Evolutionary conservation across 92 coral and sea anemone species (phyloP).

Genomic region (Micromussa lordhowensis): DNA sequence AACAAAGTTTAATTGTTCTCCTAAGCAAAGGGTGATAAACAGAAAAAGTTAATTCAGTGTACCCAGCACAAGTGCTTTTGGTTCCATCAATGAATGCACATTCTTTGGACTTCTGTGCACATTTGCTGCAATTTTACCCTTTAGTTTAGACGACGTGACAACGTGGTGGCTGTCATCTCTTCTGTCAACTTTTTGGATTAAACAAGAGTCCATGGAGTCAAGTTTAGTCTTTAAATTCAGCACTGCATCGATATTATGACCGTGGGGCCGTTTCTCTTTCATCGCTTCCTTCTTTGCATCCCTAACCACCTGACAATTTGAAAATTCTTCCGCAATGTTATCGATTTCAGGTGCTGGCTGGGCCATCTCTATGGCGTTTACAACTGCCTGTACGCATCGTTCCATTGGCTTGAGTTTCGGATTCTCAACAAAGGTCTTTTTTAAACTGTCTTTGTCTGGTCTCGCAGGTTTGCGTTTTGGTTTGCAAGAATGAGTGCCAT

Average conservation of each 20-base stretch:
- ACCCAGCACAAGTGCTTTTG: no score
- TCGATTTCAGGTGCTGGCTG: constrained; percentile 13
- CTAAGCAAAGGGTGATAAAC: no score
- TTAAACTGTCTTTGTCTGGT: constrained; percentile 2
- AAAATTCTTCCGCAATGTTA: constrained; percentile 1
- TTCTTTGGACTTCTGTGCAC: constrained; percentile 32
- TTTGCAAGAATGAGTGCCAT: background rate
- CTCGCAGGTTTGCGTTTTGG: background rate
- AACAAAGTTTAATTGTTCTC: no score
- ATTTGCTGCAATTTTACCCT: constrained; percentile 16
- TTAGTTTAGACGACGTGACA: constrained; percentile 32
- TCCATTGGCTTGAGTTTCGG: background rate
- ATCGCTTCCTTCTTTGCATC: constrained; percentile 34
- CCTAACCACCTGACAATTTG: constrained; percentile 22
- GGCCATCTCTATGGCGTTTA: background rate
- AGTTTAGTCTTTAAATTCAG: background rate
- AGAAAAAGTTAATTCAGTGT: no score
- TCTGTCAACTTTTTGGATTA: background rate
- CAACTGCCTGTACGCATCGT: constrained; percentile 18
- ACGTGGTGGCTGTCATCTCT: constrained; percentile 8
- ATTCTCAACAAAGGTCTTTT: background rate
- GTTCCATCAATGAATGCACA: no score
- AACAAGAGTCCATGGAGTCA: background rate
- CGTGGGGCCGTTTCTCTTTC: constrained; percentile 18
- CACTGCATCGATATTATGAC: constrained; percentile 24